Percentiles rank a stretch among this genome's conserved stretches.
Evolutionary conservation across 2,888 invertebrate species (phyloP).

Genomic region (Orchesella flavescens): DNA sequence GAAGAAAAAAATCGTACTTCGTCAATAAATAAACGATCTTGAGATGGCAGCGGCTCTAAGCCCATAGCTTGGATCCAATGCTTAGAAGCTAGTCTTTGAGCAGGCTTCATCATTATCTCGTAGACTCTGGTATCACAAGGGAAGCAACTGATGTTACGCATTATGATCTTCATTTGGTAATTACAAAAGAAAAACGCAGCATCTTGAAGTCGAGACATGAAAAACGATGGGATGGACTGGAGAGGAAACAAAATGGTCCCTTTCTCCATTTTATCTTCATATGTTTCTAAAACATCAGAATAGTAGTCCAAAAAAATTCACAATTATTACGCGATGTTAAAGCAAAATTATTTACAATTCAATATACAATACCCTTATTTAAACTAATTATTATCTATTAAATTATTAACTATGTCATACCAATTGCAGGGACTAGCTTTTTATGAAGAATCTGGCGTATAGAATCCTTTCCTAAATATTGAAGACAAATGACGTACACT

Average conservation of each 20-base stretch:
- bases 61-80: conserved; percentile 56
- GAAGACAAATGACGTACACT: conserved; percentile 86
- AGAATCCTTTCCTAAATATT: conserved; percentile 77
- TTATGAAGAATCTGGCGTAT: conserved; percentile 9
- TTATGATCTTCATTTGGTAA: conserved; percentile 69
- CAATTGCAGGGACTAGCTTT: conserved; percentile 30
- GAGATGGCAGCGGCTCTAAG: conserved; percentile 6
- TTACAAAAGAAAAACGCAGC: conserved; percentile 80
- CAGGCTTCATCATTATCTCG: conserved; percentile 42
- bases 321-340: too few species aligned
- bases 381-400: too few species aligned
- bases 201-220: conserved; percentile 80
- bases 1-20: conserved; percentile 29
- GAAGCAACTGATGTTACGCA: conserved; percentile 48
- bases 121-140: conserved; percentile 42
- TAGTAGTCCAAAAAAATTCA: neutral
- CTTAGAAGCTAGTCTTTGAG: conserved; percentile 54
- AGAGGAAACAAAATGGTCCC: conserved; percentile 78
- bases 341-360: too few species aligned
- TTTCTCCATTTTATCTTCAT: conserved; percentile 73
- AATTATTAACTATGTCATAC: neutral
- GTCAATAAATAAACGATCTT: conserved; percentile 28
- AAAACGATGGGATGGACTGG: conserved; percentile 79
- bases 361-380: too few species aligned
- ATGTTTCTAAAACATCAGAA: conserved; percentile 64